Evolutionary conservation across 2,888 invertebrate species (phyloP).

Genomic region (Chaetogeoica ovagalla): DNA sequence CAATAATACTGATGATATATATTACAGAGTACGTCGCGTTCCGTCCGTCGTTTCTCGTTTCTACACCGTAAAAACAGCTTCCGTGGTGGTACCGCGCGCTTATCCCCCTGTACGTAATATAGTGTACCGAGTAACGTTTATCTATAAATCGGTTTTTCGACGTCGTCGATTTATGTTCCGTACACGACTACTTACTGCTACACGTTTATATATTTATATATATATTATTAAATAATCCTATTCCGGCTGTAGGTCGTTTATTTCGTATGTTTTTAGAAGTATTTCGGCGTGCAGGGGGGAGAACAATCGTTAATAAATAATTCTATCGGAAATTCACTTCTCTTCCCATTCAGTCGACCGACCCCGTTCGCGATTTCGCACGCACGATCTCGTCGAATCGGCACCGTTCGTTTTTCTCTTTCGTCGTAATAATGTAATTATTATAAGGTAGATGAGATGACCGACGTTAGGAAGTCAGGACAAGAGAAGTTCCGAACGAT

Average conservation of each 20-base stretch:
- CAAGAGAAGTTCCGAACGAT: no score
- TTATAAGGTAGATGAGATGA: no score
- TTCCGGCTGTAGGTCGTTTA: constrained; percentile 11
- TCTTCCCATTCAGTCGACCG: not conserved
- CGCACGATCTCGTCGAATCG: no score
- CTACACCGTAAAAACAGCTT: no score
- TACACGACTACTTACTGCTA: not conserved
- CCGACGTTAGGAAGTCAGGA: no score
- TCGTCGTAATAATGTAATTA: no score
- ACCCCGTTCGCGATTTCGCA: not conserved
- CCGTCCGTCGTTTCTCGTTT: no score
- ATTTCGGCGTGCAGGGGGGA: not conserved
- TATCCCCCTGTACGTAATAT: no score
- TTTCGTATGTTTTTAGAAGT: constrained; percentile 29
- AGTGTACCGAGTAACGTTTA: constrained; percentile 7
- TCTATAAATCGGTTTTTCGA: constrained; percentile 18
- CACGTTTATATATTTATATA: no score
- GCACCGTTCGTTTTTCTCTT: no score
- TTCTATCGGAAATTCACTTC: constrained; percentile 7
- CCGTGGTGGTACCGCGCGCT: no score
- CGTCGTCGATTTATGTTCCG: constrained; percentile 19
- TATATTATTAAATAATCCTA: constrained; percentile 3
- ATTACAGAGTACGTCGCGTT: not conserved
- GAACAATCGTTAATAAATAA: constrained; percentile 39
- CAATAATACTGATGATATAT: not conserved